A percentile compares a stretch with the other conserved stretches of the same genome.
phyloP scores from a whole-genome alignment of 1,140 invertebrate species.

The Bradynema listronoti region DNA sequence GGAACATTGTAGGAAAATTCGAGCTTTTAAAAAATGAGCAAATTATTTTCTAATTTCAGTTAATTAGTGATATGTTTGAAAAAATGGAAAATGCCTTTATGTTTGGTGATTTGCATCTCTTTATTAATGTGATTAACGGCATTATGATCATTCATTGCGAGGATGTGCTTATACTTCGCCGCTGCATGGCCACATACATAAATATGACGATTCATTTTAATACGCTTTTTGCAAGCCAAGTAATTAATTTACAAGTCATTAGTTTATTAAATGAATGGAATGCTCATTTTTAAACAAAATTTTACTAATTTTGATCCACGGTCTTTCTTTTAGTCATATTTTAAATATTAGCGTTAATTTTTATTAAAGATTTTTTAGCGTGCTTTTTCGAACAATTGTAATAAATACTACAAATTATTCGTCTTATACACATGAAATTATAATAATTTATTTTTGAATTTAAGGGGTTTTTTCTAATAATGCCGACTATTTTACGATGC shows the following conservation, averaged over 20 bases:
- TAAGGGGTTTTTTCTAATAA: slow-evolving; percentile 82
- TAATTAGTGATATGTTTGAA: slow-evolving; percentile 94
- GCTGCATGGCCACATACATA: slow-evolving; percentile 90
- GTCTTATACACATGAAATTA: too few relatives aligned
- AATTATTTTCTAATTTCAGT: slow-evolving; percentile 60
- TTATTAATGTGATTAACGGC: slow-evolving; percentile 90
- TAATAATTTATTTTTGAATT: too few relatives aligned
- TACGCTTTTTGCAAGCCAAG: slow-evolving; percentile 95
- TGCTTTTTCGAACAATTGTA: too few relatives aligned
- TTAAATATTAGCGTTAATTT: too few relatives aligned
- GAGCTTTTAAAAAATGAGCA: too few relatives aligned
- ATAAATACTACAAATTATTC: too few relatives aligned
- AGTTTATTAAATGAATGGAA: too few relatives aligned
- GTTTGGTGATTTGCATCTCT: slow-evolving; percentile 90
- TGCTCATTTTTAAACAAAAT: too few relatives aligned
- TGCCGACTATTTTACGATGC: slow-evolving; percentile 89
- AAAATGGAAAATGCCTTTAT: slow-evolving; percentile 98
- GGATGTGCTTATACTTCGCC: slow-evolving; percentile 62
- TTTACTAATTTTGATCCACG: too few relatives aligned
- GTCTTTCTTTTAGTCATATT: too few relatives aligned
- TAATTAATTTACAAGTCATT: slow-evolving; percentile 63
- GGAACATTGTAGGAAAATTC: too few relatives aligned
- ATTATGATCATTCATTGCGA: slow-evolving; percentile 71
- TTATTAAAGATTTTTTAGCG: too few relatives aligned
- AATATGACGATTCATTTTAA: slow-evolving; percentile 97